phyloP scores from a whole-genome alignment of 2,888 invertebrate species.

The Atrina japonica region DNA sequence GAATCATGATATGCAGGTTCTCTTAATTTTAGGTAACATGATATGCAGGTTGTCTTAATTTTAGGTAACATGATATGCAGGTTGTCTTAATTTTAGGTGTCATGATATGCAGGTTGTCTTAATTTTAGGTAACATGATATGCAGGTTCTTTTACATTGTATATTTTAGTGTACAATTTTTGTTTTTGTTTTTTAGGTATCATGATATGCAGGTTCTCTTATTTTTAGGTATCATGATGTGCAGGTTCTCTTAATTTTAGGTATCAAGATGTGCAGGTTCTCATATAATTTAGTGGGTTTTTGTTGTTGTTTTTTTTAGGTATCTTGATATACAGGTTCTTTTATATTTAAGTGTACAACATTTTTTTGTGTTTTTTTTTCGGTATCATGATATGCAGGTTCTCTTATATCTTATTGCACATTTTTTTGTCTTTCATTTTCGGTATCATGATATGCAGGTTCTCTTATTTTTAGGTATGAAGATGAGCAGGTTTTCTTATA shows the following conservation, averaged over 20 bases:
- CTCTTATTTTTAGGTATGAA: not conserved
- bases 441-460: too few relatives aligned
- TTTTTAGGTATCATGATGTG: not conserved
- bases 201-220: slow-evolving; percentile 95
- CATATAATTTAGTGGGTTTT: too few relatives aligned
- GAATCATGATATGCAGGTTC: not conserved
- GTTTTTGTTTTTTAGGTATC: slow-evolving; percentile 82
- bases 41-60: slow-evolving; percentile 14
- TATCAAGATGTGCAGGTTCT: slow-evolving; percentile 95
- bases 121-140: slow-evolving; percentile 88
- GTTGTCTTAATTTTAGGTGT: too few relatives aligned
- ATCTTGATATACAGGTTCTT: too few relatives aligned
- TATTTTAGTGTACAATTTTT: not conserved
- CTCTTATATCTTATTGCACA: too few relatives aligned
- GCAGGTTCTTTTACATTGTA: slow-evolving; percentile 86
- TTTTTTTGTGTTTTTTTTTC: too few relatives aligned
- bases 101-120: not conserved
- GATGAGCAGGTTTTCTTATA: not conserved
- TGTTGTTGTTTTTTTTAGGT: too few relatives aligned
- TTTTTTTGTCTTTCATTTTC: too few relatives aligned
- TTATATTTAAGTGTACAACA: too few relatives aligned
- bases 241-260: slow-evolving; percentile 52
- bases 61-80: slow-evolving; percentile 91
- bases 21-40: not conserved
- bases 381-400: too few relatives aligned